Base-by-base conservation (phyloP, 2,113 vertebrate genomes). In the Myxocyprinus asiaticus region DNA sequence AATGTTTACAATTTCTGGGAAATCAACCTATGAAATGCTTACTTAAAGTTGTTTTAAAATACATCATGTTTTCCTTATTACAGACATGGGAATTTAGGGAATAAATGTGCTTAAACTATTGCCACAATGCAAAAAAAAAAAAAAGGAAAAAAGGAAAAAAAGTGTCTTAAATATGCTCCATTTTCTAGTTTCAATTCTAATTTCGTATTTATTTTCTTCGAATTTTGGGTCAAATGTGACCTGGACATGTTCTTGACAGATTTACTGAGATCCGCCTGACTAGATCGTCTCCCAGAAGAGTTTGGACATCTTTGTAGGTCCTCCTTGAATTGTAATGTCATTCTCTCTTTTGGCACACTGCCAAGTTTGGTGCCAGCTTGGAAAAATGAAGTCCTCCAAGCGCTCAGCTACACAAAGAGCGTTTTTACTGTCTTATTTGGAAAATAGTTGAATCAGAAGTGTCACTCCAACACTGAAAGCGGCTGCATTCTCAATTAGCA, bases 401-500 rank as follows among this genome's bases (percentile, higher is more conserved):
- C 63, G 44, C 9, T 43, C 43, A n/a, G 4, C 66, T 63, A 65
- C 66, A 6, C 44, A 61, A 61, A 12, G 11, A 47, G 45, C 4
- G 5, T 55, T 33, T 47, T 48, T 45, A 14, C 50, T 8, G 2
- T 59, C 22, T 74, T 53, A 15, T 76, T 78, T 65, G 51, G 62
- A 61, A 42, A 75, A 82, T 66, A 43, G 84, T 67, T 55, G 73
- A 83, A 69, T 83, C 79, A 81, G 83, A 71, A 72, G 63, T 55
- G 83, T 77, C 83, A 65, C 67, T 44, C 67, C 10, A 33, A 33
- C 22, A 33, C 22, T 33, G 22, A 33, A 33, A 33, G 22, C 22
- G 42, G 64, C 71, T 72, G 67, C 67, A 62, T 82, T 79, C 80
- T 73, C 82, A 85, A 85, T 85, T 77, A 83, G 82, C 65, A 48